phyloP scores from a whole-genome alignment of 2,888 invertebrate species.

The Labia minor region DNA sequence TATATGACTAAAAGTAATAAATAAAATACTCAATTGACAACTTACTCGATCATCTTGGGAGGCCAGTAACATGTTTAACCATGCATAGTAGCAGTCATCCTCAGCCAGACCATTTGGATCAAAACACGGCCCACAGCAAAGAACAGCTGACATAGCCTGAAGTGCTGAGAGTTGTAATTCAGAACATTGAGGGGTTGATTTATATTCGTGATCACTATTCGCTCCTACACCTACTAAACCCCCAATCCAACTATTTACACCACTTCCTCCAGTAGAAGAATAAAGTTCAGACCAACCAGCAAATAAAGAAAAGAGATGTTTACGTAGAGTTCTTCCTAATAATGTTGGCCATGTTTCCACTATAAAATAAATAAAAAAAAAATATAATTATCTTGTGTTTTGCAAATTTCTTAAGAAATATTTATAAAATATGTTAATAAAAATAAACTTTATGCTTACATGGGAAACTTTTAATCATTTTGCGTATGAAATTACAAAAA shows the following conservation, averaged over 20 bases:
- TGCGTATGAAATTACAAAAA: constrained; percentile 86
- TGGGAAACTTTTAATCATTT: constrained; percentile 87
- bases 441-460: constrained; percentile 56
- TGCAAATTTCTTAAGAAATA: too few relatives aligned
- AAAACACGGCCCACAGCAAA: constrained; percentile 94
- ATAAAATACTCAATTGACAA: neutral
- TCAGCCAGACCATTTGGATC: constrained; percentile 73
- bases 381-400: neutral
- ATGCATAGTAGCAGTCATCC: constrained; percentile 84
- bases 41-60: constrained; percentile 74
- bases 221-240: neutral
- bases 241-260: constrained; percentile 17
- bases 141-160: constrained; percentile 83
- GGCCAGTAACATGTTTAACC: constrained; percentile 83
- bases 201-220: neutral
- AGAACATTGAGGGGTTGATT: constrained; percentile 29
- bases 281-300: constrained; percentile 77
- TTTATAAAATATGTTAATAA: too few relatives aligned
- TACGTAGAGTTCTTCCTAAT: constrained; percentile 73
- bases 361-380: constrained; percentile 36
- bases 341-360: constrained; percentile 80
- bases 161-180: constrained; percentile 52
- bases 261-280: constrained; percentile 17
- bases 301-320: constrained; percentile 82
- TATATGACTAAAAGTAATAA: constrained; percentile 14